Base-by-base conservation (phyloP, 1,140 invertebrate species). In the Lethocerus indicus region DNA sequence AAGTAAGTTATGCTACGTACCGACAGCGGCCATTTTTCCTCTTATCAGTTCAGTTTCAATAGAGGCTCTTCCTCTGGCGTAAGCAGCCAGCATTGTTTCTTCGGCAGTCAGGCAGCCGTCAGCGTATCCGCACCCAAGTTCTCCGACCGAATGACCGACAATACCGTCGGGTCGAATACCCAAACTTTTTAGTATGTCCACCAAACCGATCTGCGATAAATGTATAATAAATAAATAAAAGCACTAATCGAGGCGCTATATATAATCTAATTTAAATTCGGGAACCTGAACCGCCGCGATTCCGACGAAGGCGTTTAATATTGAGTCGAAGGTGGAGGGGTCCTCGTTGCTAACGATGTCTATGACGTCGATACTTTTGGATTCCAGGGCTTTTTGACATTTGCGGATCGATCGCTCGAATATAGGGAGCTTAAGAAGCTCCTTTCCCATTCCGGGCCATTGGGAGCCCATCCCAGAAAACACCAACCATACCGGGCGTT, bases 61-160 rank as follows among this genome's bases (percentile, higher is more conserved):
- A 26, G 76, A 71, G 57, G 68, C 72, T 42, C 60, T 59, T 9
- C 77, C 78, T 60, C 76, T 62, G 60, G 70, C 74, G 55, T 76
- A 78, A 12, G 87, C 79, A 20, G 81, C 72, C 12, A 88, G 59
- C 45, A 92, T 76, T 65, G 84, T 84, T 67, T 93, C 78, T 60
- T 90, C 82, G 2, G 77, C 73, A 7, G 84, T 87, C 49, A 91
- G 71, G 49, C 79, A 81, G 1, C 83, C 85, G 66, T 92, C 88
- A 32, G 84, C 85, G 69, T 93, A 93, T 16, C 79, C 83, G 66
- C 87, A 92, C 2, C 83, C 87, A n/a, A 88, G 61, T 65, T 88
- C 84, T 21, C 85, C 85, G 1, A 85, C 83, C n/a, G 87, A 90
- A 62, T 92, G 87, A 3, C 78, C 88, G 59, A 93, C 77, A 41